A percentile compares a stretch with the other conserved stretches of the same genome.
These are phyloP conservation scores for Tapera naevia DNA, from an alignment of 2,797 vertebrate genomes.

Conservation along the genomic window DNA sequence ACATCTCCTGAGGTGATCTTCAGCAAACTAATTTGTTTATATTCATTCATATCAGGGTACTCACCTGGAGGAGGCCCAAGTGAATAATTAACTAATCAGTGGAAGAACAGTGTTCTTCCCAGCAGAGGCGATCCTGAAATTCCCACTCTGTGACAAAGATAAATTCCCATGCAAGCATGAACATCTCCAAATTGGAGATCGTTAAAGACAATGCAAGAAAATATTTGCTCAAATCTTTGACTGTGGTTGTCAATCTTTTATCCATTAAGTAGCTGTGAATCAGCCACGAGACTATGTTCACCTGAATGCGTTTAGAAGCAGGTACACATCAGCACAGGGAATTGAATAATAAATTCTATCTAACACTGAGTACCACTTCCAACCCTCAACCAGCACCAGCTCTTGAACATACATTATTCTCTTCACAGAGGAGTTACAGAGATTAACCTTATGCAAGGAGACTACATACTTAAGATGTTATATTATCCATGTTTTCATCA, in stretches of 20 bases:
- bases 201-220: background rate
- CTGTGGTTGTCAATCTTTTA: background rate
- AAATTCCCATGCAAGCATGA: background rate
- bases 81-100: slow-evolving; percentile 53
- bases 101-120: too few species aligned
- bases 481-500: background rate
- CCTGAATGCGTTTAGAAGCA: background rate
- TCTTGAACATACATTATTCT: background rate
- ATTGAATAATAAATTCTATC: background rate
- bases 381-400: background rate
- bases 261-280: background rate
- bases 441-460: background rate
- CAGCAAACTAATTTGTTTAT: slow-evolving; percentile 47
- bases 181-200: background rate
- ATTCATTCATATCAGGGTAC: background rate
- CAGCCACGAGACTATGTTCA: background rate
- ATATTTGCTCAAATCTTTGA: background rate
- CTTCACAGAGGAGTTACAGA: background rate
- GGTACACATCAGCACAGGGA: background rate
- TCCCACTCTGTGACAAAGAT: background rate
- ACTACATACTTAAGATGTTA: background rate
- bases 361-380: background rate
- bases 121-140: background rate
- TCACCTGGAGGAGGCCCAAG: slow-evolving; percentile 43
- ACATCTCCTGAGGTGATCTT: too few species aligned